Percentiles rank a stretch among this genome's conserved stretches.
These are phyloP conservation scores for Acropora tenuis DNA, from an alignment of 64 coral and sea anemone species.

Conservation along the genomic window DNA sequence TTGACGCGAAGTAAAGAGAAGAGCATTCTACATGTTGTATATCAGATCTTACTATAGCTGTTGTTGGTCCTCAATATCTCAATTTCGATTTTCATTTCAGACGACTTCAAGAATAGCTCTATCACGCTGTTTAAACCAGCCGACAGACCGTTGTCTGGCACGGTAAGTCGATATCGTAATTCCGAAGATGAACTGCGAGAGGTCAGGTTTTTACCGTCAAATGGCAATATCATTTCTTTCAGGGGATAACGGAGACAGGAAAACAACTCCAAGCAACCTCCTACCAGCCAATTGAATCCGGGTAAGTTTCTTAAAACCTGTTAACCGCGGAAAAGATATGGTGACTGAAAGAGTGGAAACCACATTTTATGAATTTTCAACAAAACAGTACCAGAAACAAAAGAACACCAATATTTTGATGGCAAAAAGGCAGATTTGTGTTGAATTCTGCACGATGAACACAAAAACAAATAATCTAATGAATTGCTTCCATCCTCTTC, in stretches of 20 bases:
- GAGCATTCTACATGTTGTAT: background rate
- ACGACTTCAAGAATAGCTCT: conserved; percentile 80
- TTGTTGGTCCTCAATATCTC: background rate
- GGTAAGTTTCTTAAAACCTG: conserved; percentile 47
- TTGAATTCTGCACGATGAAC: background rate
- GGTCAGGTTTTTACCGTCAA: background rate
- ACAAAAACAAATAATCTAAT: background rate
- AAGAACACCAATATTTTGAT: background rate
- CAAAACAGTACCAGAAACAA: background rate
- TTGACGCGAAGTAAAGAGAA: conserved; percentile 66
- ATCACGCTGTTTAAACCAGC: conserved; percentile 90
- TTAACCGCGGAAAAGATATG: background rate
- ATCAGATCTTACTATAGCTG: background rate
- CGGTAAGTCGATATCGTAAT: conserved; percentile 59
- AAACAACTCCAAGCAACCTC: conserved; percentile 66
- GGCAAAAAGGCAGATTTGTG: background rate
- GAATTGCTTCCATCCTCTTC: background rate
- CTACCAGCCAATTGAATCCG: conserved; percentile 83
- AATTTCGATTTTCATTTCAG: conserved; percentile 49
- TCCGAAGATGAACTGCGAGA: background rate
- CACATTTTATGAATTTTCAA: background rate
- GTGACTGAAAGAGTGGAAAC: background rate
- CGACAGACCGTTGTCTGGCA: conserved; percentile 73
- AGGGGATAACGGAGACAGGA: conserved; percentile 88
- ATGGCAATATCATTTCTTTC: conserved; percentile 15